Conservation (phyloP, 2,797 vertebrate genomes). For the Leucoraja ocellata region DNA sequence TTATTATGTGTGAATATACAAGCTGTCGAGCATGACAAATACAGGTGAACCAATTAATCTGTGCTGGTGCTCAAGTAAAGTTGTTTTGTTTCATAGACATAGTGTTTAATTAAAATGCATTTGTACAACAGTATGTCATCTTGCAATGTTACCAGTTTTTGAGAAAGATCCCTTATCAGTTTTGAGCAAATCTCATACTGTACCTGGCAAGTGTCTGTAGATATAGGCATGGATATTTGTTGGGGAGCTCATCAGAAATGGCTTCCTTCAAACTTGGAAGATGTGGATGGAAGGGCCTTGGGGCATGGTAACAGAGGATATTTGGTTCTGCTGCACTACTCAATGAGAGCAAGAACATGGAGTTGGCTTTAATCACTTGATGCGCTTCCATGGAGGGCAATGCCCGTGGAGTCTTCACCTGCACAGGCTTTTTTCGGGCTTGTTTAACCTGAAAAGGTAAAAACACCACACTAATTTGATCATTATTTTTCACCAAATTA, state of each 20-base stretch:
- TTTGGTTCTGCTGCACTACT: constrained; percentile 94
- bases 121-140: not conserved
- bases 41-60: not conserved
- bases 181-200: not conserved
- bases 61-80: not conserved
- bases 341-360: constrained; percentile 86
- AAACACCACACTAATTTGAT: not conserved
- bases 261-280: constrained; percentile 94
- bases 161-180: not conserved
- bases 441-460: constrained; percentile 77
- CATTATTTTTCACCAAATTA: not conserved
- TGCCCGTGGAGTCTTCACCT: constrained; percentile 90
- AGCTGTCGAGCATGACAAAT: not conserved
- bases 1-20: not conserved
- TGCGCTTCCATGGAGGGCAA: constrained; percentile 97
- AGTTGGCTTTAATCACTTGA: constrained; percentile 95
- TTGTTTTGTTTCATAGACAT: not conserved
- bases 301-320: constrained; percentile 86
- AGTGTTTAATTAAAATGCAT: not conserved
- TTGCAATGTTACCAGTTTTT: not conserved
- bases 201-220: constrained; percentile 94
- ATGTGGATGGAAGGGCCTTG: constrained; percentile 81
- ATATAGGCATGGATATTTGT: constrained; percentile 96
- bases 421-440: constrained; percentile 88
- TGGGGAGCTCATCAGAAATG: constrained; percentile 85